Percentiles rank a stretch among this genome's conserved stretches.
These are phyloP conservation scores for Drosophila maculinotata DNA, from an alignment of 2,888 invertebrate species.

Conservation along the genomic window DNA sequence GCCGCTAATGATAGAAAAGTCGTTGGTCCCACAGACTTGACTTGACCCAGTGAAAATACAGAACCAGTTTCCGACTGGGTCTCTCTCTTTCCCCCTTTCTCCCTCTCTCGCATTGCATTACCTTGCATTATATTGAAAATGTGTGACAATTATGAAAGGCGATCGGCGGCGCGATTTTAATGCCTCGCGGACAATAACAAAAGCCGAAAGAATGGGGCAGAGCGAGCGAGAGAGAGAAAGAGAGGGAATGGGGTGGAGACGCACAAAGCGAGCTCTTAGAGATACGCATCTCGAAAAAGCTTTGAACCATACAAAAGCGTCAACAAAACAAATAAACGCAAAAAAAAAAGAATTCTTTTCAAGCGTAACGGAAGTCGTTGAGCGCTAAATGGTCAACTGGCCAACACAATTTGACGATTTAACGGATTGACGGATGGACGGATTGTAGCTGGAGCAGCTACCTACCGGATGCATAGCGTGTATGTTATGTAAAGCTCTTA, in stretches of 20 bases:
- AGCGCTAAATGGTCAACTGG: slow-evolving; percentile 75
- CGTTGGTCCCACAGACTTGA: slow-evolving; percentile 27
- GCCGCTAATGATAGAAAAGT: slow-evolving; percentile 55
- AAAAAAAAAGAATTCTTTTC: slow-evolving; percentile 69
- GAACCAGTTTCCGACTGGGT: slow-evolving; percentile 53
- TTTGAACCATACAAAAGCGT: slow-evolving; percentile 61
- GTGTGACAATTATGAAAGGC: slow-evolving; percentile 78
- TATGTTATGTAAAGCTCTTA: not conserved
- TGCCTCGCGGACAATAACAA: slow-evolving; percentile 57
- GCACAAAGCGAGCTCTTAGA: slow-evolving; percentile 27
- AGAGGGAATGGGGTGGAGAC: not conserved
- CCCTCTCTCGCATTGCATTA: slow-evolving; percentile 19
- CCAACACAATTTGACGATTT: slow-evolving; percentile 30
- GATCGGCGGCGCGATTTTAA: slow-evolving; percentile 68
- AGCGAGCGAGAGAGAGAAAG: not conserved
- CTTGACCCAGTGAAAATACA: slow-evolving; percentile 55
- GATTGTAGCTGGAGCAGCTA: slow-evolving; percentile 39
- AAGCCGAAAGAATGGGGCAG: slow-evolving; percentile 11
- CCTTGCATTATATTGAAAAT: slow-evolving; percentile 47
- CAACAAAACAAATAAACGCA: slow-evolving; percentile 56
- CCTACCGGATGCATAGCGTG: slow-evolving; percentile 63
- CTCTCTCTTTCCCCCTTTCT: not conserved
- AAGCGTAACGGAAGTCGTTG: slow-evolving; percentile 76
- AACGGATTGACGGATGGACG: slow-evolving; percentile 3
- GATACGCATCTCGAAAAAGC: slow-evolving; percentile 62